Percentiles rank a stretch among this genome's conserved stretches.
These are phyloP conservation scores for Drosophila recens DNA, from an alignment of 2,888 invertebrate species.

Conservation along the genomic window DNA sequence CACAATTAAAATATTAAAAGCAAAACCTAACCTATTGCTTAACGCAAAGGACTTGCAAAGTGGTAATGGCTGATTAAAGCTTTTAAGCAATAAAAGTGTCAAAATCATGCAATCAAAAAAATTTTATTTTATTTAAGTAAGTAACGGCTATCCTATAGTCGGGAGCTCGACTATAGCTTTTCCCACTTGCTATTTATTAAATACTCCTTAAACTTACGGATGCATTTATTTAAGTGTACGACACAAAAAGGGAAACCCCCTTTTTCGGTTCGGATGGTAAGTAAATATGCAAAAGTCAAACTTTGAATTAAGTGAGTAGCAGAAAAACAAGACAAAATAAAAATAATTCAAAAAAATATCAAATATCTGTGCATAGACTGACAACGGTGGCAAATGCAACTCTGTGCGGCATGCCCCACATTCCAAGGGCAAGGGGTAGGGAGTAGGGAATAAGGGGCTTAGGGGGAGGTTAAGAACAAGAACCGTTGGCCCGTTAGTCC, in stretches of 20 bases:
- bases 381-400: slow-evolving; percentile 19
- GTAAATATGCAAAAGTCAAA: slow-evolving; percentile 27
- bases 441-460: background rate
- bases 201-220: background rate
- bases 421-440: background rate
- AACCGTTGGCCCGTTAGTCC: slow-evolving; percentile 36
- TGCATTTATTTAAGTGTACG: background rate
- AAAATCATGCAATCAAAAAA: no score
- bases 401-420: slow-evolving; percentile 10
- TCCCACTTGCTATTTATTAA: no score
- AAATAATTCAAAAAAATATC: slow-evolving; percentile 7
- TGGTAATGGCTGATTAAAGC: no score
- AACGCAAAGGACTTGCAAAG: no score
- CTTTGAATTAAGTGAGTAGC: slow-evolving; percentile 18
- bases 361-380: slow-evolving; percentile 24
- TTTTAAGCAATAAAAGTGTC: no score
- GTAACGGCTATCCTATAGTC: no score
- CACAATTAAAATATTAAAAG: no score
- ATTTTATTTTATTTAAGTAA: no score
- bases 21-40: no score
- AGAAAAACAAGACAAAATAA: background rate
- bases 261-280: background rate
- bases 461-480: slow-evolving; percentile 9
- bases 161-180: no score
- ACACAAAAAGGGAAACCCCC: background rate